A percentile compares a stretch with the other conserved stretches of the same genome.
These are phyloP conservation scores for Melipona beecheii DNA, from an alignment of 2,888 invertebrate genomes.

Conservation along the genomic window DNA sequence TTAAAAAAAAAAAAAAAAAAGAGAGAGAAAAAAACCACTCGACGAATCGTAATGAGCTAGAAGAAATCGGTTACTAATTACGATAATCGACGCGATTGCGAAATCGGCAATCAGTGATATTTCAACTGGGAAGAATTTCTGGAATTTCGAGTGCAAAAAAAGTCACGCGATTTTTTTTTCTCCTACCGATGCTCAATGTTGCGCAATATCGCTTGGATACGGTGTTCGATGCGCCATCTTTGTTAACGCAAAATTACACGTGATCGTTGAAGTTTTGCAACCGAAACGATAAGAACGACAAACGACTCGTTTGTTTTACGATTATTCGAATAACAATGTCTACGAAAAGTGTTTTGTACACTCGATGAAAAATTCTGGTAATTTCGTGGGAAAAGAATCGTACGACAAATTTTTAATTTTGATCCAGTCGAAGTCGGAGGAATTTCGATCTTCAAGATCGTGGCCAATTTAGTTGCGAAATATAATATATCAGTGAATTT, in stretches of 20 bases:
- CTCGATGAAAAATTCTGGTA: too few relatives aligned
- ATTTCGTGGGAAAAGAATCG: too few relatives aligned
- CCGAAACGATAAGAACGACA: background rate
- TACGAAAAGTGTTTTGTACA: too few relatives aligned
- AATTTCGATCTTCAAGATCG: too few relatives aligned
- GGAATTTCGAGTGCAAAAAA: slow-evolving; percentile 20
- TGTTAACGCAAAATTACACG: background rate
- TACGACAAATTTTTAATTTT: too few relatives aligned
- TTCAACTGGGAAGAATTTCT: background rate
- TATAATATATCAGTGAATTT: too few relatives aligned
- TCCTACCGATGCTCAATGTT: background rate
- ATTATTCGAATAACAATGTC: background rate
- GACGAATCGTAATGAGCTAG: background rate
- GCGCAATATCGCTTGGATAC: background rate
- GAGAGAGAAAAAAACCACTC: background rate
- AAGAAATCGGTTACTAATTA: slow-evolving; percentile 20
- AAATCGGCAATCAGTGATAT: background rate
- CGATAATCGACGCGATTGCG: slow-evolving; percentile 29
- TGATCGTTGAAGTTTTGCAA: background rate
- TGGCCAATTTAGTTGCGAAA: too few relatives aligned
- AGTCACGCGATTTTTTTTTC: background rate
- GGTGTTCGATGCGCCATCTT: background rate
- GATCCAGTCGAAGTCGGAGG: too few relatives aligned
- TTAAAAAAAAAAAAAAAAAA: background rate
- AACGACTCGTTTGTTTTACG: background rate